Base-by-base conservation (phyloP, 2,888 invertebrate species). In the Lithophane semibrunnea region DNA sequence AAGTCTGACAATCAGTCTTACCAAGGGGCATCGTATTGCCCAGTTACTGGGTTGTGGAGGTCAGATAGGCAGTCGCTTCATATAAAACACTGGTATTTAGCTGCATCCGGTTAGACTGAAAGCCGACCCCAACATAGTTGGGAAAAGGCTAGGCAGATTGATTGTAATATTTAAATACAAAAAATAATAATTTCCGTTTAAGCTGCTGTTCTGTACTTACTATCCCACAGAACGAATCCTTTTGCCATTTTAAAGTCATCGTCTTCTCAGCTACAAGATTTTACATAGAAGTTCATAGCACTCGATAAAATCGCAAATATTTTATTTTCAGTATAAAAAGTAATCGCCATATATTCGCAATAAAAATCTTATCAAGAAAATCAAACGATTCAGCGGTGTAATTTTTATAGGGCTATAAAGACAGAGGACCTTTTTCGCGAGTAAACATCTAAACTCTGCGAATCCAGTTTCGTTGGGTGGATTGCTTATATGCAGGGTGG, bases 381-480 rank as follows among this genome's bases (percentile, higher is more conserved):
- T 94, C 93, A 92, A 93, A 92, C 91, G 91, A 92, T 93, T 92
- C 92, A 90, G 90, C 92, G 90, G 90, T 91, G 91, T 92, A 90
- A 92, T 93, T 93, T 93, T 94, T 94, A 94, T 92, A 85, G 86
- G 88, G 92, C 87, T 90, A 92, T 94, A 94, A 94, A 91, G 90
- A 90, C 86, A 86, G 84, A 84, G 89, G 90, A 91, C 90, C 90
- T 90, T 93, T 92, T 91, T 87, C 85, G 74, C 73, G 79, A 88
- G 84, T 88, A 85, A 88, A 88, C 85, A 84, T 70, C 78, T 82
- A 87, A 85, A 85, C 75, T 78, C 77, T 77, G 65, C 44, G 52
- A 82, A 83, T 73, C 56, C 71, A 63, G 84, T 79, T 79, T 81
- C 65, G 70, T 82, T 80, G 68, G 60, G 58, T 44, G 68, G 79